A percentile compares a stretch with the other conserved stretches of the same genome.
These are phyloP conservation scores for Otocyon megalotis DNA, from an alignment of 2,113 vertebrate species.

Conservation along the genomic window DNA sequence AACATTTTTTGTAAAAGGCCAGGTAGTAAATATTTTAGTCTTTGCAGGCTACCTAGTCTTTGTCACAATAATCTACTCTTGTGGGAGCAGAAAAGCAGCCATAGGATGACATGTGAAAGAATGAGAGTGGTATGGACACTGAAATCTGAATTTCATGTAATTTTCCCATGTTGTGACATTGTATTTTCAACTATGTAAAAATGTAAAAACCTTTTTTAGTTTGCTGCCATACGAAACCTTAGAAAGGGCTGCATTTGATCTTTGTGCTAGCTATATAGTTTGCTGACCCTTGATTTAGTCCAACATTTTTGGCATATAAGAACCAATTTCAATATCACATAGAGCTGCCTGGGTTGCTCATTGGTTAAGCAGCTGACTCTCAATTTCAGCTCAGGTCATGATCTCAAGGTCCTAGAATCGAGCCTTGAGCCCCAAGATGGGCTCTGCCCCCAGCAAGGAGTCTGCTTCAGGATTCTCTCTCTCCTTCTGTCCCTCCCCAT, in stretches of 20 bases:
- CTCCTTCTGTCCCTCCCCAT: not conserved
- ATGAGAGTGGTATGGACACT: not conserved
- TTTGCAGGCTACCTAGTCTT: not conserved
- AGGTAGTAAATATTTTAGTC: constrained; percentile 16
- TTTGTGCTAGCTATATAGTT: not conserved
- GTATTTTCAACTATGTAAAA: constrained; percentile 26
- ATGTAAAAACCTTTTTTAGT: not conserved
- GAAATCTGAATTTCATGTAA: constrained; percentile 10
- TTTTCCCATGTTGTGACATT: constrained; percentile 12
- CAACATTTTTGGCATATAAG: not conserved
- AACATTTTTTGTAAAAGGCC: not conserved
- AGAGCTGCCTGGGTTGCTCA: not conserved
- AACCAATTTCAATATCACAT: constrained; percentile 35
- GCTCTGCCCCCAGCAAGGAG: not conserved
- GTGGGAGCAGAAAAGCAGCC: not conserved
- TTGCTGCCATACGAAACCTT: not conserved
- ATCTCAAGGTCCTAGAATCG: not conserved
- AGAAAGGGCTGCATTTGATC: not conserved
- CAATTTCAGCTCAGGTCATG: not conserved
- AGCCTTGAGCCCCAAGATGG: not conserved
- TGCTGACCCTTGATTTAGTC: not conserved
- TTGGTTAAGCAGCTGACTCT: not conserved
- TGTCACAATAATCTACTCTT: not conserved
- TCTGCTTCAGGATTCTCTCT: not conserved
- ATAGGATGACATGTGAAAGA: not conserved